phyloP scores from a whole-genome alignment of 2,113 vertebrate genomes.

The Anhinga rufa region DNA sequence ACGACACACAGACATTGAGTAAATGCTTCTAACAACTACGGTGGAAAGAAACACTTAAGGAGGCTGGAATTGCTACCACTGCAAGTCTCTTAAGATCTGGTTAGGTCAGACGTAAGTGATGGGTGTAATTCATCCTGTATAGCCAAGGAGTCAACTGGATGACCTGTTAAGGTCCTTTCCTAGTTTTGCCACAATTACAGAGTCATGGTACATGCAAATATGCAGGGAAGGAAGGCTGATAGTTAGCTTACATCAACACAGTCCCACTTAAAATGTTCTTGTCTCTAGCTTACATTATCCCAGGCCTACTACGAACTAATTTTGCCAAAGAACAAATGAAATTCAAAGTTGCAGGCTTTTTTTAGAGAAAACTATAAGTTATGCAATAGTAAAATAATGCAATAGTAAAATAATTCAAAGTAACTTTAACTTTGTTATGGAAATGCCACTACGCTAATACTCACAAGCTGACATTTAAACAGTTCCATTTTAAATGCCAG shows the following conservation, averaged over 20 bases:
- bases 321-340: background rate
- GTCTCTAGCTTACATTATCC: background rate
- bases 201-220: background rate
- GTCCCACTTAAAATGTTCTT: background rate
- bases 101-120: background rate
- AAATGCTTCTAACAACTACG: background rate
- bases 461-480: background rate
- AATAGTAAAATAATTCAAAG: background rate
- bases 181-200: background rate
- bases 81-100: background rate
- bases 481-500: background rate
- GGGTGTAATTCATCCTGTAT: background rate
- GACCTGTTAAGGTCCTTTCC: background rate
- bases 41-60: background rate
- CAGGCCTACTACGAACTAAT: background rate
- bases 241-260: background rate
- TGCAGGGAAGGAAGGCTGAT: background rate
- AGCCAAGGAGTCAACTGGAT: background rate
- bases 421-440: background rate
- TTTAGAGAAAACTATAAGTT: background rate
- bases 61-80: background rate
- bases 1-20: background rate
- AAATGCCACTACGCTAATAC: background rate
- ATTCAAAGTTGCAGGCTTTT: background rate
- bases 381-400: background rate